phyloP scores from a whole-genome alignment of 2,888 invertebrate genomes.

The Nomada fucata region DNA sequence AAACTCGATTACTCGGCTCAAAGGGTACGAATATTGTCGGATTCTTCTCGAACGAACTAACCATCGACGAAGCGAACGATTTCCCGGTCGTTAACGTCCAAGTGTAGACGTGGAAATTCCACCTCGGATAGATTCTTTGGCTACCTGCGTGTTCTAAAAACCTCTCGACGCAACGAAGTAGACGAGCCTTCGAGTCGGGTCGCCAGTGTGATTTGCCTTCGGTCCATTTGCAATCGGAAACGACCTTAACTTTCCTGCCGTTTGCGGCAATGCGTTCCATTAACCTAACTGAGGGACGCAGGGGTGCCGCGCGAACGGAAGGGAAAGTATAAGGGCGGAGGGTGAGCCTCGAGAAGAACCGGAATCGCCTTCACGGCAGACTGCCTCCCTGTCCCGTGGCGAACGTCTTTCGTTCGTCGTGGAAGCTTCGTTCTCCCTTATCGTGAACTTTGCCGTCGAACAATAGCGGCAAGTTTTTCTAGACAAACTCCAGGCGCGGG shows the following conservation, averaged over 20 bases:
- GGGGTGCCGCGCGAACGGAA: constrained; percentile 26
- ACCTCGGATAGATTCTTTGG: constrained; percentile 11
- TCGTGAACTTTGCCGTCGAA: constrained; percentile 24
- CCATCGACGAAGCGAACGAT: not conserved
- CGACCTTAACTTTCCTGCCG: constrained; percentile 72
- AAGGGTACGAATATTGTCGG: not conserved
- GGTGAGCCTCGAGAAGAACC: constrained; percentile 67
- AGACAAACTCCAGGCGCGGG: not conserved
- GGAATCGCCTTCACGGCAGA: constrained; percentile 70
- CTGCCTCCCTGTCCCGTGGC: constrained; percentile 57
- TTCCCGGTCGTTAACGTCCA: not conserved
- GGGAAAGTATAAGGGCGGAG: constrained; percentile 44
- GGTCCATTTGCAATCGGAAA: constrained; percentile 76
- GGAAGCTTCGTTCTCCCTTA: not conserved
- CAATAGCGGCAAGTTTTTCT: constrained; percentile 33
- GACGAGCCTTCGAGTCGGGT: constrained; percentile 39
- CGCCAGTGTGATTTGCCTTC: constrained; percentile 63
- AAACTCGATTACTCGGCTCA: not conserved
- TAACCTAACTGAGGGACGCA: constrained; percentile 68
- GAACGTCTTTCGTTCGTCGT: constrained; percentile 23
- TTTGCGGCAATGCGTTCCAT: constrained; percentile 76
- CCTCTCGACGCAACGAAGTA: constrained; percentile 15
- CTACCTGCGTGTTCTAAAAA: constrained; percentile 7
- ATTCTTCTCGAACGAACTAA: not conserved
- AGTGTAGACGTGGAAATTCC: constrained; percentile 1